Percentiles rank a stretch among this genome's conserved stretches.
Conservation (phyloP, 2,888 invertebrate species). For the Lycophotia porphyrea region DNA sequence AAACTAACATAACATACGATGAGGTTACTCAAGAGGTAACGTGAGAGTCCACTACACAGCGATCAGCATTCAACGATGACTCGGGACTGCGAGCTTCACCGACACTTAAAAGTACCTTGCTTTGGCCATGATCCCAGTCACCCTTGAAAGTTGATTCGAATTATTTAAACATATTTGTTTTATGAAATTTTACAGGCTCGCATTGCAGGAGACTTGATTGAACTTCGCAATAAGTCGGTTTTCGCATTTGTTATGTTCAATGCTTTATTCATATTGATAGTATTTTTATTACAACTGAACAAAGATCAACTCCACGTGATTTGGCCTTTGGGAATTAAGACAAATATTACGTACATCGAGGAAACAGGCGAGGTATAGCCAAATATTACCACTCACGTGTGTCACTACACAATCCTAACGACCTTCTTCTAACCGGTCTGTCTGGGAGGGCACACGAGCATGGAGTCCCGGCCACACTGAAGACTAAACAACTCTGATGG, state of each 20-base stretch:
- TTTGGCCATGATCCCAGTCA: slow-evolving; percentile 86
- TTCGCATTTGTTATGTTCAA: slow-evolving; percentile 99
- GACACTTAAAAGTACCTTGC: slow-evolving; percentile 39
- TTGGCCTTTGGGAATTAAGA: slow-evolving; percentile 98
- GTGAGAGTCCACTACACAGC: slow-evolving; percentile 85
- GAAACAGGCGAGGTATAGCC: slow-evolving; percentile 96
- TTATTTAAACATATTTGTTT: slow-evolving; percentile 82
- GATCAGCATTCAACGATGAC: slow-evolving; percentile 89
- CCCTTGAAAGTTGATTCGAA: slow-evolving; percentile 89
- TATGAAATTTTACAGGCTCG: slow-evolving; percentile 93
- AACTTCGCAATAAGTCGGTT: slow-evolving; percentile 98
- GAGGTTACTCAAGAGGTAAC: slow-evolving; percentile 97
- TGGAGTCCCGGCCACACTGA: slow-evolving; percentile 85
- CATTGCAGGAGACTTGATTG: slow-evolving; percentile 97
- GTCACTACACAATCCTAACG: slow-evolving; percentile 89
- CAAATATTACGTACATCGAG: slow-evolving; percentile 98
- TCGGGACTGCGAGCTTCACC: slow-evolving; percentile 70
- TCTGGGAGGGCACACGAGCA: slow-evolving; percentile 89
- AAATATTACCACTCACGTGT: slow-evolving; percentile 86
- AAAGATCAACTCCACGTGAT: slow-evolving; percentile 99
- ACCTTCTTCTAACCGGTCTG: slow-evolving; percentile 89
- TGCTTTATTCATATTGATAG: slow-evolving; percentile 99
- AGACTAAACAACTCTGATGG: slow-evolving; percentile 82
- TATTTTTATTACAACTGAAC: slow-evolving; percentile 99
- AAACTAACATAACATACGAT: slow-evolving; percentile 97